Evolutionary conservation across 2,888 invertebrate genomes (phyloP), one percentile per base, ranked within the genome.

Genomic region (Polydesmus complanatus): DNA sequence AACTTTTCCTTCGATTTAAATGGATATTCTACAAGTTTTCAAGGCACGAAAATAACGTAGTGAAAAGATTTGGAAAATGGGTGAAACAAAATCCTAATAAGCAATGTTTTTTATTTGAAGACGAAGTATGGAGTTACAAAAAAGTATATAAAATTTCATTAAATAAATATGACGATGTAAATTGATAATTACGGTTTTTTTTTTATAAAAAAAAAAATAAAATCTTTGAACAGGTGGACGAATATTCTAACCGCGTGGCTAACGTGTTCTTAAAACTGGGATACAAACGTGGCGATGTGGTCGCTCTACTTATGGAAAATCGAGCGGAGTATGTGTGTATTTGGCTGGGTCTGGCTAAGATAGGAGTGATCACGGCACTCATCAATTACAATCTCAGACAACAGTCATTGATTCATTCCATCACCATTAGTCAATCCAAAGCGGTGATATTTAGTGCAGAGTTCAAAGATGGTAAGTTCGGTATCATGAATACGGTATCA

Each of bases 361-460:
- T 78, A 56, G 78, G 78, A 21, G 73, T 76, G 1, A 60, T 49
- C 19, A 56, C 86, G 0, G 92, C 97, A 0, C 80, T 98, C 57
- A 91, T 98, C 70, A 98, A 98, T 73, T 90, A 88, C 61, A 95
- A 96, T 74, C 82, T 94, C 68, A 81, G 88, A 53, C 83, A 87
- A 64, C 81, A 82, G 56, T 84, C 94, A 0, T 77, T 98, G 23
- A 75, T 86, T 48, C 96, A 97, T 75, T 93, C 93, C 65, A 82
- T 98, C 57, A 85, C 80, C n/a, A 83, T 92, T n/a, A 88, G 91
- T 0, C 82, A 88, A 63, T 87, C 92, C 64, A 85, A 88, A 67
- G 86, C 86, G 0, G 77, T 95, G n/a, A 85, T 96, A 65, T 93
- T 86, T 14, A 37, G 37, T 8, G 37, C 5, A 37, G 37, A 37